phyloP scores from a whole-genome alignment of 2,113 vertebrate species.

The Nicator chloris region DNA sequence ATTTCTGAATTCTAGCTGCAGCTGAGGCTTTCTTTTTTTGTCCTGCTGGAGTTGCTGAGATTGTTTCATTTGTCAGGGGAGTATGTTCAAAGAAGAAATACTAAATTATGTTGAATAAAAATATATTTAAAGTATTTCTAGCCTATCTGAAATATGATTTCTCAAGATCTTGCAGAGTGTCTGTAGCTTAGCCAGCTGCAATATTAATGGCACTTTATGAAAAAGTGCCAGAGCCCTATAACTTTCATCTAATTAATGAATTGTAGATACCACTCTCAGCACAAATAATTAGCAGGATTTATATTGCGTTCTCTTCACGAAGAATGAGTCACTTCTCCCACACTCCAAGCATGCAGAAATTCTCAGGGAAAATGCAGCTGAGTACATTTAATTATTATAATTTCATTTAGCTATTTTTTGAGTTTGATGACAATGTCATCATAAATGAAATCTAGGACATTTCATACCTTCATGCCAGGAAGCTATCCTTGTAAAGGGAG shows the following conservation, averaged over 20 bases:
- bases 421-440: background rate
- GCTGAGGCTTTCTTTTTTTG: background rate
- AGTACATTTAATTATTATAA: background rate
- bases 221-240: background rate
- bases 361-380: background rate
- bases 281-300: constrained; percentile 7
- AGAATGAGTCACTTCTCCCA: constrained; percentile 16
- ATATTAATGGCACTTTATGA: background rate
- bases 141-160: background rate
- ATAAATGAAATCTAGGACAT: background rate
- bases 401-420: background rate
- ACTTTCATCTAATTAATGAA: background rate
- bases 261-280: background rate
- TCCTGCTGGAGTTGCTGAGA: background rate
- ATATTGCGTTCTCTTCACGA: background rate
- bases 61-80: background rate
- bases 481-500: background rate
- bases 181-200: background rate
- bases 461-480: background rate
- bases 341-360: background rate
- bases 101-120: background rate
- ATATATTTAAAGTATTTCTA: background rate
- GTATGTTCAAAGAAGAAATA: background rate
- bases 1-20: constrained; percentile 19
- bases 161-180: background rate